These are phyloP conservation scores for Rhinella marina DNA, from an alignment of 2,797 vertebrate species.

Conservation along the genomic window DNA sequence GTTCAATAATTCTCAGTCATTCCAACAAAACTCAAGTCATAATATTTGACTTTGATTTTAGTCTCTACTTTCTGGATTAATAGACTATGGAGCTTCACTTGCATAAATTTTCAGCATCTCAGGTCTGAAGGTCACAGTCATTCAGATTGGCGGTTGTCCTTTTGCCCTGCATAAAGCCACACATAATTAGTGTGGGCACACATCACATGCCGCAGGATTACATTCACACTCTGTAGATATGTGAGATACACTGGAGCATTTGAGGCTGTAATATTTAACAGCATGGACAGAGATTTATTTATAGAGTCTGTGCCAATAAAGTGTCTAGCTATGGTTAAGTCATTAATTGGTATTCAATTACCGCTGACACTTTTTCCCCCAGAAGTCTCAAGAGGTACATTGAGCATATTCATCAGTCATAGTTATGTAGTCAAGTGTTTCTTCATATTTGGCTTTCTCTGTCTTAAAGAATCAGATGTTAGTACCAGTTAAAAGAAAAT, in stretches of 20 bases:
- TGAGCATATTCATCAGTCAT: slow-evolving; percentile 48
- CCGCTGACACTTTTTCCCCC: slow-evolving; percentile 36
- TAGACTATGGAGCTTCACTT: slow-evolving; percentile 40
- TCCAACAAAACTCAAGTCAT: slow-evolving; percentile 48
- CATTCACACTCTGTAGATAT: slow-evolving; percentile 22
- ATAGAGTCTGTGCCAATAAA: slow-evolving; percentile 48
- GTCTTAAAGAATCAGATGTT: slow-evolving; percentile 21
- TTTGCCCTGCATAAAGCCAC: slow-evolving; percentile 47
- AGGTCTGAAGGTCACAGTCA: slow-evolving; percentile 53
- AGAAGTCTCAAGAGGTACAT: slow-evolving; percentile 45
- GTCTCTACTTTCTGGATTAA: slow-evolving; percentile 54
- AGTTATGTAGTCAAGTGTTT: slow-evolving; percentile 46
- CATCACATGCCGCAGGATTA: slow-evolving; percentile 25
- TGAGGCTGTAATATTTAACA: slow-evolving; percentile 28
- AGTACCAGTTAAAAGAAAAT: slow-evolving; percentile 29
- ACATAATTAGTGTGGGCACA: slow-evolving; percentile 43
- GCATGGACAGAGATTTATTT: slow-evolving; percentile 6
- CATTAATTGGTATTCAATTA: slow-evolving; percentile 55
- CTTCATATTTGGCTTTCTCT: slow-evolving; percentile 32
- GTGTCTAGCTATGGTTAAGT: slow-evolving; percentile 43
- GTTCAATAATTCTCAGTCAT: slow-evolving; percentile 43
- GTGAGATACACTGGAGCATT: slow-evolving; percentile 23
- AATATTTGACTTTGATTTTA: slow-evolving; percentile 55
- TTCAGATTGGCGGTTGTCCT: slow-evolving; percentile 46
- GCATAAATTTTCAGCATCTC: slow-evolving; percentile 47